Conservation (phyloP, 2,888 invertebrate species). For the Amiota minor region DNA sequence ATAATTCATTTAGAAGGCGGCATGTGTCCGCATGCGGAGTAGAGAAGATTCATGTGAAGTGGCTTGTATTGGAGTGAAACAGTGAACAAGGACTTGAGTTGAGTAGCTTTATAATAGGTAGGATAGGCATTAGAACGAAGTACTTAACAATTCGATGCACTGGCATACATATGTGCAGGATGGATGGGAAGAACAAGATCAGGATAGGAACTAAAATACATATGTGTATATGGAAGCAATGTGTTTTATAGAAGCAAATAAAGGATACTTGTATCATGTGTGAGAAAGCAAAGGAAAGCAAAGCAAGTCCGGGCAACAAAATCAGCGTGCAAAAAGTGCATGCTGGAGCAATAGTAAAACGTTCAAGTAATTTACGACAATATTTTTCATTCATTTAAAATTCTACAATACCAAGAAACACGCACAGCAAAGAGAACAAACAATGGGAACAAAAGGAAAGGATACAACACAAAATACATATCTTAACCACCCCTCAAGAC, state of each 20-base stretch:
- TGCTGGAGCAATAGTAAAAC: constrained; percentile 36
- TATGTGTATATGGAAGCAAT: neutral
- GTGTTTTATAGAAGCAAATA: too few species aligned
- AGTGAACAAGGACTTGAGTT: constrained; percentile 1
- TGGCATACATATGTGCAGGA: constrained; percentile 27
- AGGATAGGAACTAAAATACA: neutral
- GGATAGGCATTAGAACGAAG: constrained; percentile 17
- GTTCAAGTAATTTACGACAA: constrained; percentile 59
- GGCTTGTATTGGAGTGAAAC: neutral
- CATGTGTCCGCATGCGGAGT: constrained; percentile 1
- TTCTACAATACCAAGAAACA: constrained; percentile 50
- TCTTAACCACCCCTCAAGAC: neutral
- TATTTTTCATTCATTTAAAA: constrained; percentile 67
- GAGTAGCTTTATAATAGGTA: neutral
- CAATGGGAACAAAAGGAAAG: neutral
- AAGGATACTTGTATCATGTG: too few species aligned
- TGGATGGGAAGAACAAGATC: neutral
- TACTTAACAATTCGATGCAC: constrained; percentile 63
- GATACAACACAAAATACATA: neutral
- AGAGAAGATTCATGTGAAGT: constrained; percentile 6
- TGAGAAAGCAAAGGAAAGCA: neutral
- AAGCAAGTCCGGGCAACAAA: neutral
- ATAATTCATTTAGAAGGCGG: constrained; percentile 50
- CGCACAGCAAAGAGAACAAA: constrained; percentile 17
- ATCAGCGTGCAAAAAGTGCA: constrained; percentile 12